These are phyloP conservation scores for Parnassius mnemosyne DNA, from an alignment of 2,888 invertebrate species.

Conservation along the genomic window DNA sequence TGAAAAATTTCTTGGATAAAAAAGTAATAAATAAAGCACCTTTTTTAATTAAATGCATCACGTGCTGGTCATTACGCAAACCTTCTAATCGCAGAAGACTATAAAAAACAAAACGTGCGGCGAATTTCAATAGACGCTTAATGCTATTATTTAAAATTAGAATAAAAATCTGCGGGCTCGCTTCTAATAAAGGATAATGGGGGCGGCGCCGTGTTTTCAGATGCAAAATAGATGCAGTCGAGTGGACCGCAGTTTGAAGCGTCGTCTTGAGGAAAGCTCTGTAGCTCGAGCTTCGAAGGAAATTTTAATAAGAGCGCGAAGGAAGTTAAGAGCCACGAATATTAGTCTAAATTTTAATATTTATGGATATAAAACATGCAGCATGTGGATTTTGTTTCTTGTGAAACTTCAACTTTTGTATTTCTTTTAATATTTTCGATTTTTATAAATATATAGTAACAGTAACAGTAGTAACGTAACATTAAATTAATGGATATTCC, in stretches of 20 bases:
- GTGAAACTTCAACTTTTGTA: slow-evolving; percentile 9
- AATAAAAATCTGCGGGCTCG: slow-evolving; percentile 45
- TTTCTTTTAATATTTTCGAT: slow-evolving; percentile 13
- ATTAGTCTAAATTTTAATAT: slow-evolving; percentile 45
- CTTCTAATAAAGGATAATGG: slow-evolving; percentile 47
- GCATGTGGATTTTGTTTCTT: slow-evolving; percentile 7
- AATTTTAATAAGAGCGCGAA: slow-evolving; percentile 53
- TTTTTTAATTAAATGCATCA: slow-evolving; percentile 41
- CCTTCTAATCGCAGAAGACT: slow-evolving; percentile 45
- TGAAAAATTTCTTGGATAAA: background rate
- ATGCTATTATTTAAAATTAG: slow-evolving; percentile 44
- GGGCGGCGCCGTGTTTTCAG: slow-evolving; percentile 37
- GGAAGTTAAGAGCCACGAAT: slow-evolving; percentile 36
- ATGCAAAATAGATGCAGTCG: slow-evolving; percentile 54
- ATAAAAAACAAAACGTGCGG: slow-evolving; percentile 54
- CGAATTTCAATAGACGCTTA: slow-evolving; percentile 49
- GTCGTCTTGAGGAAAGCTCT: slow-evolving; percentile 34
- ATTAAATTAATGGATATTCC: too few relatives aligned
- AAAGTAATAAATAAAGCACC: slow-evolving; percentile 12
- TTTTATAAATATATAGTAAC: too few relatives aligned
- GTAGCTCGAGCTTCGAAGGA: slow-evolving; percentile 39
- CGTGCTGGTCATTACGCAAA: slow-evolving; percentile 46
- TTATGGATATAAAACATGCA: slow-evolving; percentile 26
- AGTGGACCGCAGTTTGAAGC: slow-evolving; percentile 36
- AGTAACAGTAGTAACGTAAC: too few relatives aligned